Evolutionary conservation across 2,113 vertebrate genomes (phyloP).

Genomic region (Crotalus helleri): DNA sequence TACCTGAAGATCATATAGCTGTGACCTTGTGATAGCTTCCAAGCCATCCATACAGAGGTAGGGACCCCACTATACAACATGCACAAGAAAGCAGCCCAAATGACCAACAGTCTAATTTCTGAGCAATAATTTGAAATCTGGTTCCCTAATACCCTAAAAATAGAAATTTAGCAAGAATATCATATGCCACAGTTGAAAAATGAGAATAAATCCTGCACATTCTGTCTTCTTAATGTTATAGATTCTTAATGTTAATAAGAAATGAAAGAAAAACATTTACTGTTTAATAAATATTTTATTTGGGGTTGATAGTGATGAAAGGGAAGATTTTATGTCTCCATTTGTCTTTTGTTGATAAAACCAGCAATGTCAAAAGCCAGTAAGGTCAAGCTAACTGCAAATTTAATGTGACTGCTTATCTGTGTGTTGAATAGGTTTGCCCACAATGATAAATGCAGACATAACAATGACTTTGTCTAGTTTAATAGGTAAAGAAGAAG

Average conservation of each 20-base stretch:
- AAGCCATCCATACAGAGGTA: neutral
- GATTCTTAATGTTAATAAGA: conserved; percentile 25
- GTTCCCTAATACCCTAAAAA: neutral
- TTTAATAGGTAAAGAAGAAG: conserved; percentile 16
- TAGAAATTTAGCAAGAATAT: conserved; percentile 8
- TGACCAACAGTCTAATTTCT: neutral
- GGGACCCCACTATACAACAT: neutral
- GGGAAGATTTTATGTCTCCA: conserved; percentile 38
- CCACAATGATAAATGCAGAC: conserved; percentile 50
- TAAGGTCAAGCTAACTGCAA: conserved; percentile 49
- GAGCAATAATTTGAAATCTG: neutral
- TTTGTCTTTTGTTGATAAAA: conserved; percentile 73
- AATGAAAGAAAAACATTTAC: conserved; percentile 29
- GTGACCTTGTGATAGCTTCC: neutral
- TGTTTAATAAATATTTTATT: conserved; percentile 64
- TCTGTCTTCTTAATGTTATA: conserved; percentile 42
- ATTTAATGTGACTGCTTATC: conserved; percentile 65
- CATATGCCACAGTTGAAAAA: neutral
- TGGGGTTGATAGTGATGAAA: conserved; percentile 64
- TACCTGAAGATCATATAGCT: neutral
- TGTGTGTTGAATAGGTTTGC: conserved; percentile 51
- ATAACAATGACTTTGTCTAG: conserved; percentile 1
- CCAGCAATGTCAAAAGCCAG: conserved; percentile 62
- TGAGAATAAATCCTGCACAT: neutral
- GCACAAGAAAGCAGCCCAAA: neutral